Percentiles rank a stretch among this genome's conserved stretches.
Conservation (phyloP, 2,888 invertebrate genomes). For the Bellardia bayeri region DNA sequence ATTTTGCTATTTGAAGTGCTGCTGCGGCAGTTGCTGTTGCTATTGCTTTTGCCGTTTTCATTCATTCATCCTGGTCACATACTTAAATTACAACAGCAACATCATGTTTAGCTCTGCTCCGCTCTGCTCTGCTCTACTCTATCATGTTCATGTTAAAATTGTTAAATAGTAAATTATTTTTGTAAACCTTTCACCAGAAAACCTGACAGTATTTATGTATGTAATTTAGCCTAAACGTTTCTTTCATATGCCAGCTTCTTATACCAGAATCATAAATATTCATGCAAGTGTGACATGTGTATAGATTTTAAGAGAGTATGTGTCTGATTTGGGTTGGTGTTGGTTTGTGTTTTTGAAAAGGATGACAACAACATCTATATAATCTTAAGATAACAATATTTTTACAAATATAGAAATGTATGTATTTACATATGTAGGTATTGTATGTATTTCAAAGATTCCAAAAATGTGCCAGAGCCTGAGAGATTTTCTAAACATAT, state of each 20-base stretch:
- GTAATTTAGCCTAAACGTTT: slow-evolving; percentile 5
- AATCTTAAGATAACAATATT: slow-evolving; percentile 10
- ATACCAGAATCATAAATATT: slow-evolving; percentile 24
- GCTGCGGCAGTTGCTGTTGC: not conserved
- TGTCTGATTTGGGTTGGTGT: not conserved
- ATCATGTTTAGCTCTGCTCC: not conserved
- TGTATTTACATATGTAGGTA: not conserved
- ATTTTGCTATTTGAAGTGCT: slow-evolving; percentile 26
- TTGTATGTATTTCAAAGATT: slow-evolving; percentile 2
- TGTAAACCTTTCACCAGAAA: not conserved
- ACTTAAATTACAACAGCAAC: not conserved
- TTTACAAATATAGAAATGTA: slow-evolving; percentile 10
- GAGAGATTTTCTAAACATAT: not conserved
- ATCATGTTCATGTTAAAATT: not conserved
- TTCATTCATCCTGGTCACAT: slow-evolving; percentile 14
- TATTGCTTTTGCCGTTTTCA: not conserved
- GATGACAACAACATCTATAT: slow-evolving; percentile 19
- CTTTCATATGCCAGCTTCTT: not conserved
- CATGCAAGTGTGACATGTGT: slow-evolving; percentile 13
- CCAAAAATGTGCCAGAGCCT: not conserved
- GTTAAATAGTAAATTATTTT: slow-evolving; percentile 25
- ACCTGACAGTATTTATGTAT: not conserved
- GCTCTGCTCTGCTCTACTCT: not conserved
- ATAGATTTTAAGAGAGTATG: not conserved
- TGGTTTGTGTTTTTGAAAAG: not conserved